Conservation (phyloP, 1,140 invertebrate genomes). For the Ruditapes philippinarum region DNA sequence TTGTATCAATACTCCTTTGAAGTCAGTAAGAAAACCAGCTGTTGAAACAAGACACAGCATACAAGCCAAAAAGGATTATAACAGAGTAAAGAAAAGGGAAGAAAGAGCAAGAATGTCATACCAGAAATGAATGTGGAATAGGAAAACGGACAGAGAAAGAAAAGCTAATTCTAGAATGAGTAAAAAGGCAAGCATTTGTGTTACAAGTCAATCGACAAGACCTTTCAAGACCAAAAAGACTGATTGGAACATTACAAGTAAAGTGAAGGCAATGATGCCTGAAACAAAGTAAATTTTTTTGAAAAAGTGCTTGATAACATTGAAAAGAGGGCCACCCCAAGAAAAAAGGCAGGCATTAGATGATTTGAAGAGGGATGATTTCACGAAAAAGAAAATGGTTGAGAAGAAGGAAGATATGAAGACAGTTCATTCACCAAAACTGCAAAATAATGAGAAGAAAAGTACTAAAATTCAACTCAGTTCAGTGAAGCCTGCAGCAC, state of each 20-base stretch:
- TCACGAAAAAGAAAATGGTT: not conserved
- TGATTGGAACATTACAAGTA: constrained; percentile 11
- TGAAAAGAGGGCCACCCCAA: not conserved
- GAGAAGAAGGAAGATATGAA: not conserved
- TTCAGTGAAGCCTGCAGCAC: not conserved
- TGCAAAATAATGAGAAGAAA: not conserved
- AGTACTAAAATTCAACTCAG: not conserved
- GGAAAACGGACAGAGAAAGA: constrained; percentile 20
- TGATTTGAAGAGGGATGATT: not conserved
- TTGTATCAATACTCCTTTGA: too few species aligned
- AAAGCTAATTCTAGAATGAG: not conserved
- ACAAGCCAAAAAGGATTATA: constrained; percentile 7
- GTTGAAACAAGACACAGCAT: constrained; percentile 22
- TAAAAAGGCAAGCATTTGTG: not conserved
- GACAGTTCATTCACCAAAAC: not conserved
- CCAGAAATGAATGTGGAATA: constrained; percentile 37
- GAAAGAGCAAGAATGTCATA: not conserved
- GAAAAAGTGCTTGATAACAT: constrained; percentile 6
- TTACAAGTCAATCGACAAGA: not conserved
- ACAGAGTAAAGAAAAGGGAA: constrained; percentile 36
- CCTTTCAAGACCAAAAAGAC: not conserved
- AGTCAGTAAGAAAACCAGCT: too few species aligned
- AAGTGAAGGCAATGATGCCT: not conserved
- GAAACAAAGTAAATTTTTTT: not conserved
- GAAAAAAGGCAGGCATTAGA: constrained; percentile 1